Evolutionary conservation across 2,113 vertebrate species (phyloP).

Genomic region (Chlorodrepanis virens): DNA sequence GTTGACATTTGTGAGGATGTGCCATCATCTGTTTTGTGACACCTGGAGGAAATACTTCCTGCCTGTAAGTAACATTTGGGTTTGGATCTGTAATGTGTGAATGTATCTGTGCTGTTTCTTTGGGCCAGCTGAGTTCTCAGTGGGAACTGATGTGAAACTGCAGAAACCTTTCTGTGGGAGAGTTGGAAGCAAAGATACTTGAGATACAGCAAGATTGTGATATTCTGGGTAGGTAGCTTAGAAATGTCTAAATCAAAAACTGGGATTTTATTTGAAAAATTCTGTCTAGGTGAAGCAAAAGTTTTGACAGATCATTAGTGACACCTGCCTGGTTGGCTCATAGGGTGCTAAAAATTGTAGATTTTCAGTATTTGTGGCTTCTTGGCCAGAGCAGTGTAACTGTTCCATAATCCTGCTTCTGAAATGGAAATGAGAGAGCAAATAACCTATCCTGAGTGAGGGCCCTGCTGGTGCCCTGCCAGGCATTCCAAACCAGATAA

Average conservation of each 20-base stretch:
- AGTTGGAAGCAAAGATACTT: not conserved
- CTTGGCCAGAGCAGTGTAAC: not conserved
- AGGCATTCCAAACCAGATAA: not conserved
- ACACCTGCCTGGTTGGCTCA: not conserved
- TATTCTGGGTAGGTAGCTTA: not conserved
- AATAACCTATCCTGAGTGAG: not conserved
- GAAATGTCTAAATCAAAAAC: not conserved
- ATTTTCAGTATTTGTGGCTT: not conserved
- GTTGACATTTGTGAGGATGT: not conserved
- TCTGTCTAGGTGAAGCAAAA: not conserved
- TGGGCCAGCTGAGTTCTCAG: not conserved
- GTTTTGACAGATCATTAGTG: not conserved
- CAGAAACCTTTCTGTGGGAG: not conserved
- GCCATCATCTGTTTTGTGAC: not conserved
- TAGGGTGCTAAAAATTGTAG: not conserved
- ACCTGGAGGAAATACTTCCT: not conserved
- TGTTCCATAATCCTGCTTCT: not conserved
- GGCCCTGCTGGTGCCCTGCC: not conserved
- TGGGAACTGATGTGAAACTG: not conserved
- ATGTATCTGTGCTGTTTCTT: not conserved
- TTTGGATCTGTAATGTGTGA: not conserved
- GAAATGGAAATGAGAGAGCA: not conserved
- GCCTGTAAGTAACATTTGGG: not conserved
- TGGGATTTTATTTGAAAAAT: not conserved
- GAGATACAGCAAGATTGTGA: not conserved